phyloP scores from a whole-genome alignment of 2,797 vertebrate species.

The Tokudaia muenninki region DNA sequence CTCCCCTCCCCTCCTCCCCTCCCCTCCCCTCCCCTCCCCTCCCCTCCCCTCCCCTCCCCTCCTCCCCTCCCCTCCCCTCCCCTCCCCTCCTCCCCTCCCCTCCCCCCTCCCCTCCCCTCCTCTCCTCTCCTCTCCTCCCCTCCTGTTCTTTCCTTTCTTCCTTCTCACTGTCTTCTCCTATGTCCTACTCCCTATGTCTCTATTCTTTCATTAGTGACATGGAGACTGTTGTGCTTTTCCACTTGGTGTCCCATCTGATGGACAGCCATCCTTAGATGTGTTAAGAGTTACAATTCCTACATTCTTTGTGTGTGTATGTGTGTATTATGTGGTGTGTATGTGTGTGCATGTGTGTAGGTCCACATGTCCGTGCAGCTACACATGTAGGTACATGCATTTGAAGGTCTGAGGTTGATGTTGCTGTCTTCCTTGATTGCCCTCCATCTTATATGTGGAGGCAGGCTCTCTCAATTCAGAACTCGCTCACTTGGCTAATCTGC shows the following conservation, averaged over 20 bases:
- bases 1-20: no score
- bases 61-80: not conserved
- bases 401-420: not conserved
- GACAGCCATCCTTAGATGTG: not conserved
- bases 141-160: not conserved
- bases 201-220: not conserved
- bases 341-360: not conserved
- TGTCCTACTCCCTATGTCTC: not conserved
- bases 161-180: not conserved
- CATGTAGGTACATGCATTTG: not conserved
- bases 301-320: not conserved
- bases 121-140: not conserved
- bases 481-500: not conserved
- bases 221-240: not conserved
- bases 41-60: fast-evolving
- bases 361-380: not conserved
- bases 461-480: not conserved
- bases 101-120: no score
- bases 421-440: not conserved
- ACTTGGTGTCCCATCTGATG: not conserved
- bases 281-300: not conserved
- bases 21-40: not conserved
- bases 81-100: fast-evolving
- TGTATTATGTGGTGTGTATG: not conserved
- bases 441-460: not conserved